Evolutionary conservation across 2,888 invertebrate species (phyloP), one percentile per base, ranked within the genome.

Genomic region (Clepsis dumicolana): DNA sequence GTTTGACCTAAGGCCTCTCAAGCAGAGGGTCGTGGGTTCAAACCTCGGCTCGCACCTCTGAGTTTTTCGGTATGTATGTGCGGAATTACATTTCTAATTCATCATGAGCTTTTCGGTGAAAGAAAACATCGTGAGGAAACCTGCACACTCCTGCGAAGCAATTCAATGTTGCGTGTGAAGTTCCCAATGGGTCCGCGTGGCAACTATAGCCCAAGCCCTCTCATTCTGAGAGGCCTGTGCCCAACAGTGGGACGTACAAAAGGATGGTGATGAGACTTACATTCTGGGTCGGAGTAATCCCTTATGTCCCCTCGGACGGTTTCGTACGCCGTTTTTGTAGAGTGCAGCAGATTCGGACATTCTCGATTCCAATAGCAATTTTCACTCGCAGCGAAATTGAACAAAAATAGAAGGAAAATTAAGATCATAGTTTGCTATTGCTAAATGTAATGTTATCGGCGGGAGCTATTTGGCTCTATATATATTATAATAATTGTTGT

Each of bases 271-370:
- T n/a, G n/a, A 14, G 27, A 68, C 75, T 77, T 56, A 76, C 77
- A 70, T 57, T 52, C 69, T 2, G 70, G 64, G 18, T 48, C 62
- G 0, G 66, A 56, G 27, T 59, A 63, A 41, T 74, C 72, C 24
- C 73, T 67, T 32, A 74, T 71, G 57, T 74, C 73, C 38, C 76
- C 74, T 48, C 76, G 66, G 24, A 74, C 65, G 32, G 66, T 60
- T 41, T 75, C 73, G 56, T 77, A 76, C 1, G 72, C 44, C 10
- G 77, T 74, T 52, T 75, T 76, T 7, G 74, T 71, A 12, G 72
- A 65, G 63, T 71, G 74, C 53, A 70, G 66, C 38, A 70, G 52
- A 60, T 73, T 72, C 10, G 74, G 71, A 64, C 72, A 74, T n/a
- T 60, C 29, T 38, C 70, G 60, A 27, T 72, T 72, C 68, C 68